Percentiles rank a stretch among this genome's conserved stretches.
phyloP scores from a whole-genome alignment of 2,888 invertebrate genomes.

The Omphaloscelis lunosa region DNA sequence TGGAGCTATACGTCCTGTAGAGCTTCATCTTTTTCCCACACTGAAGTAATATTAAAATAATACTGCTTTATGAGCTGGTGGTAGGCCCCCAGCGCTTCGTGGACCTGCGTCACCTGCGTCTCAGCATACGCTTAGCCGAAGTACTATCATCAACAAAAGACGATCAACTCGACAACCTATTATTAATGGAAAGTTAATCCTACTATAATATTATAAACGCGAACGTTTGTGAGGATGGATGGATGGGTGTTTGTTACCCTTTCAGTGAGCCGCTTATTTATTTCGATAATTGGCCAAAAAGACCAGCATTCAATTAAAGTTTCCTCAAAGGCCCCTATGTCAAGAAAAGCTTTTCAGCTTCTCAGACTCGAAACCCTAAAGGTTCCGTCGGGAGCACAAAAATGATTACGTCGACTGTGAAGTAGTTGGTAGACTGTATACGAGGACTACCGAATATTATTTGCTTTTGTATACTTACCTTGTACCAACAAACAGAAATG shows the following conservation, averaged over 20 bases:
- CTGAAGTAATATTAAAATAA: no score
- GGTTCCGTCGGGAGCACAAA: background rate
- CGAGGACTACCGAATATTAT: conserved; percentile 3
- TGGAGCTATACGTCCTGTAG: no score
- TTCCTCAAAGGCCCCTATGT: background rate
- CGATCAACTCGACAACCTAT: background rate
- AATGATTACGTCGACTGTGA: background rate
- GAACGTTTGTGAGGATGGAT: no score
- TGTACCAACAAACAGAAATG: background rate
- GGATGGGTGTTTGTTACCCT: no score
- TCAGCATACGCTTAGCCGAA: no score
- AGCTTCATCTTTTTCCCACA: no score
- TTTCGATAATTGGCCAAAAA: background rate
- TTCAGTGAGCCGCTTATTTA: background rate
- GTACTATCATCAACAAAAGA: background rate
- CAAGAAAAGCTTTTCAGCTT: background rate
- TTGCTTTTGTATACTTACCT: background rate
- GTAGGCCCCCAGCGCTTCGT: no score
- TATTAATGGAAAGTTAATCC: background rate
- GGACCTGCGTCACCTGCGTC: no score
- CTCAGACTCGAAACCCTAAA: background rate
- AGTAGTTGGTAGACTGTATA: background rate
- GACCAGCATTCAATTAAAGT: background rate
- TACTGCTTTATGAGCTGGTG: no score
- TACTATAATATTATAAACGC: no score